Conservation (phyloP, 2,888 invertebrate species). For the Metallyticus violacea region DNA sequence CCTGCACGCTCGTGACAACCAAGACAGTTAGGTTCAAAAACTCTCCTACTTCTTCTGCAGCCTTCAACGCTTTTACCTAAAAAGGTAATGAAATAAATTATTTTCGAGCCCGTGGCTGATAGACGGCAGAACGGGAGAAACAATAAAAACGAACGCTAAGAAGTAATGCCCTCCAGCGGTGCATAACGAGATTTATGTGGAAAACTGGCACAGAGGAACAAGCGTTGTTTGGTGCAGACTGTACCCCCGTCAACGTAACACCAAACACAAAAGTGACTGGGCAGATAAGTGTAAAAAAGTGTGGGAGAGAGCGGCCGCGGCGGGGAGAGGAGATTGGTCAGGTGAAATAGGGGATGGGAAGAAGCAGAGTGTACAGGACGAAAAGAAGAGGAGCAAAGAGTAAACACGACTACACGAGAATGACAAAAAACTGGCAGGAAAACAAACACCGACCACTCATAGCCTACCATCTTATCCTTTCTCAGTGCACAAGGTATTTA, state of each 20-base stretch:
- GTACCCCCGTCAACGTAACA: constrained; percentile 6
- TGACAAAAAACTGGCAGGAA: not conserved
- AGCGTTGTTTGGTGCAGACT: not conserved
- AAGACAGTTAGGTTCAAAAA: constrained; percentile 6
- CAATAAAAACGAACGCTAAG: not conserved
- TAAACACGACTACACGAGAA: constrained; percentile 1
- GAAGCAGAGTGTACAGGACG: not conserved
- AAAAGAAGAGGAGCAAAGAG: not conserved
- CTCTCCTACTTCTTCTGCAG: too few relatives aligned
- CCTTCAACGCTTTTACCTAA: not conserved
- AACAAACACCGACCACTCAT: not conserved
- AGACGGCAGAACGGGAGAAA: not conserved
- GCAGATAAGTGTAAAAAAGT: not conserved
- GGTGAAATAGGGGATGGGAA: not conserved
- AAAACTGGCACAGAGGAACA: too few relatives aligned
- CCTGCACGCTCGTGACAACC: constrained; percentile 14
- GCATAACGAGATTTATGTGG: not conserved
- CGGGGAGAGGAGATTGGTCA: not conserved
- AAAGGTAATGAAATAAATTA: not conserved
- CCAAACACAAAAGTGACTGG: constrained; percentile 7
- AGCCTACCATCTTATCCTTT: not conserved
- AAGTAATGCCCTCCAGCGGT: not conserved
- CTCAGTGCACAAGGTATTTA: too few relatives aligned
- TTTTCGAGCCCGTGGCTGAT: not conserved
- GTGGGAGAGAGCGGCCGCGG: not conserved